phyloP scores from a whole-genome alignment of 2,888 invertebrate species.

The Xestobium rufovillosum region DNA sequence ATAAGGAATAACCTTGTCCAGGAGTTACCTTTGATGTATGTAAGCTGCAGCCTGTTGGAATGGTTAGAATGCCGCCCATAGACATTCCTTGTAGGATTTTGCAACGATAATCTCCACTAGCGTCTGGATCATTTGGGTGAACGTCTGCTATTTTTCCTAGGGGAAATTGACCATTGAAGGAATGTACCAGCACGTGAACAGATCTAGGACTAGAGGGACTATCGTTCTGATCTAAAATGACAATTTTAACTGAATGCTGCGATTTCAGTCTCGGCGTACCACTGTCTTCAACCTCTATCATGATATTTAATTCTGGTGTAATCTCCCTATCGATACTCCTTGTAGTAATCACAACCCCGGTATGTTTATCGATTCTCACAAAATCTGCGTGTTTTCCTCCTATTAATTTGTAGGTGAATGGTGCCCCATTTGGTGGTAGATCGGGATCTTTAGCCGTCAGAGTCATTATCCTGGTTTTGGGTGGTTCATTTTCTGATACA shows the following conservation, averaged over 20 bases:
- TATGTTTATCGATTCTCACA: slow-evolving; percentile 70
- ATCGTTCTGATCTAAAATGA: slow-evolving; percentile 83
- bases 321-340: slow-evolving; percentile 75
- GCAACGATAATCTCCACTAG: slow-evolving; percentile 83
- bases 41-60: slow-evolving; percentile 73
- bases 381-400: slow-evolving; percentile 71
- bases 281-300: slow-evolving; percentile 82
- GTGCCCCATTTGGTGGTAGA: slow-evolving; percentile 82
- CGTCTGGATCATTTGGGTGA: slow-evolving; percentile 86
- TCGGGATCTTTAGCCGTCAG: slow-evolving; percentile 86
- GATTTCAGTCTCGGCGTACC: slow-evolving; percentile 78
- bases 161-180: slow-evolving; percentile 69
- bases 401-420: slow-evolving; percentile 73
- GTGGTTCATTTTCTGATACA: slow-evolving; percentile 80
- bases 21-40: slow-evolving; percentile 66
- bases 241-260: slow-evolving; percentile 66
- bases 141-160: slow-evolving; percentile 83
- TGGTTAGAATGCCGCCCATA: slow-evolving; percentile 55
- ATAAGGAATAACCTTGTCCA: slow-evolving; percentile 67
- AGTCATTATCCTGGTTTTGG: slow-evolving; percentile 74
- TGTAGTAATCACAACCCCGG: slow-evolving; percentile 73
- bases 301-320: slow-evolving; percentile 64
- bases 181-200: slow-evolving; percentile 70
- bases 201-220: slow-evolving; percentile 79
- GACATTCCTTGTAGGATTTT: slow-evolving; percentile 62